Conservation (phyloP, 2,888 invertebrate species). For the Laspeyria flexula region DNA sequence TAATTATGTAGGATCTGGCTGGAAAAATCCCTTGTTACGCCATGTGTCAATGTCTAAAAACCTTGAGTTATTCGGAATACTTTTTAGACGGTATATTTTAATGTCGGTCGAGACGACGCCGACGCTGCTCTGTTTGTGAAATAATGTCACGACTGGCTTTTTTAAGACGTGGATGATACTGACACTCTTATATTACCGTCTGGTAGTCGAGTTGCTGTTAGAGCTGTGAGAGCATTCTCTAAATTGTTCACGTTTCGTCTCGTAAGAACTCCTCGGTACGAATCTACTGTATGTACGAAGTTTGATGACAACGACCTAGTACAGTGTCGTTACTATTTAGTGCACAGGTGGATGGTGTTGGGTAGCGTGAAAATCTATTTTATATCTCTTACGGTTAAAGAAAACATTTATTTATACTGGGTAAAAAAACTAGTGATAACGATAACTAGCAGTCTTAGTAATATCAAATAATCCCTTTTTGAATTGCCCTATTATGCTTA, state of each 20-base stretch:
- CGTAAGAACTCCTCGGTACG: not conserved
- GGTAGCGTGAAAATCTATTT: not conserved
- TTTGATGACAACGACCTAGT: not conserved
- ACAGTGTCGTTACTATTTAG: conserved; percentile 1
- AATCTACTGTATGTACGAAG: not conserved
- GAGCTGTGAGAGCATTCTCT: not conserved
- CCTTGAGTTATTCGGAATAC: too few species aligned
- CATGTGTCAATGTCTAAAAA: too few species aligned
- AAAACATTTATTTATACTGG: not conserved
- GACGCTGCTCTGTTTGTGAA: not conserved
- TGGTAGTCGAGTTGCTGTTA: not conserved
- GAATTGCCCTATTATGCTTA: too few species aligned
- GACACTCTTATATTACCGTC: not conserved
- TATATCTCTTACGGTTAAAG: not conserved
- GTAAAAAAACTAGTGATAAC: too few species aligned
- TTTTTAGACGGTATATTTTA: too few species aligned
- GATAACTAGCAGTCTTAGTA: too few species aligned
- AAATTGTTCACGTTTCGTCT: conserved; percentile 6
- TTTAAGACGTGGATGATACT: not conserved
- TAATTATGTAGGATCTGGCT: too few species aligned
- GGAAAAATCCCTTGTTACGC: too few species aligned
- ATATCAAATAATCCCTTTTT: too few species aligned
- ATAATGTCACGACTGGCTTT: not conserved
- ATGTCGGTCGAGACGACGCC: not conserved
- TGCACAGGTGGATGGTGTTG: not conserved